Base-by-base conservation (phyloP, 2,113 vertebrate genomes). In the Chionis minor region DNA sequence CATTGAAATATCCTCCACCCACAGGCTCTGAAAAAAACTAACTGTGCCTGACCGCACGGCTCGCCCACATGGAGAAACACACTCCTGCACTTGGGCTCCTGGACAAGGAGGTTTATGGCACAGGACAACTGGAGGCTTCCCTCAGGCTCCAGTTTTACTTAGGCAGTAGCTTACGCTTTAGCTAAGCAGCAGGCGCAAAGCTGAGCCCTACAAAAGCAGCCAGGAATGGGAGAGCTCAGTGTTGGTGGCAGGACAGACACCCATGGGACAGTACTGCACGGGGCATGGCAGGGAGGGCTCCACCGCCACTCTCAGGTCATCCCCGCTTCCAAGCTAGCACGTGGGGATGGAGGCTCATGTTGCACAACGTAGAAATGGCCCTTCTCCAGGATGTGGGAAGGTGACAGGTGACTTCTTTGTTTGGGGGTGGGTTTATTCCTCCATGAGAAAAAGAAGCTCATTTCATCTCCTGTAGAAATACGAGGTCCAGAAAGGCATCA, bases 361-460 rank as follows among this genome's bases (percentile, higher is more conserved):
- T n/a, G 63, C 14, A 45, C 2, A 0, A 56, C 2, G 0, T 2
- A 3, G 42, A 0, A 0, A 40, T 72, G 82, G 71, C 35, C 67
- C 18, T 65, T 69, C 54, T 93, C 61, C 67, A 65, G 79, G 26
- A 18, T 14, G 9, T 5, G 10, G 26, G 54, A 62, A 88, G 77
- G 35, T 15, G 40, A 73, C 30, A 86, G 54, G 54, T n/a, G 72
- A 62, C 9, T 54, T 86, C 82, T 90, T 58, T 40, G 10, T 69
- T 63, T 45, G 74, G 32, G 54, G 18, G 4, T 86, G 30, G 8
- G 30, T 90, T 80, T 93, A 81, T 90, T 91, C 44, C 35, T 93
- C 62, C 33, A 26, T 7, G 24, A 87, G 49, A 70, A 82, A 94
- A 82, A 81, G 8, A 4, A 77, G 17, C 12, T 78, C 0, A 0